Evolutionary conservation across 2,797 vertebrate species (phyloP), one percentile per base, ranked within the genome.

Genomic region (Simalia tracyae): DNA sequence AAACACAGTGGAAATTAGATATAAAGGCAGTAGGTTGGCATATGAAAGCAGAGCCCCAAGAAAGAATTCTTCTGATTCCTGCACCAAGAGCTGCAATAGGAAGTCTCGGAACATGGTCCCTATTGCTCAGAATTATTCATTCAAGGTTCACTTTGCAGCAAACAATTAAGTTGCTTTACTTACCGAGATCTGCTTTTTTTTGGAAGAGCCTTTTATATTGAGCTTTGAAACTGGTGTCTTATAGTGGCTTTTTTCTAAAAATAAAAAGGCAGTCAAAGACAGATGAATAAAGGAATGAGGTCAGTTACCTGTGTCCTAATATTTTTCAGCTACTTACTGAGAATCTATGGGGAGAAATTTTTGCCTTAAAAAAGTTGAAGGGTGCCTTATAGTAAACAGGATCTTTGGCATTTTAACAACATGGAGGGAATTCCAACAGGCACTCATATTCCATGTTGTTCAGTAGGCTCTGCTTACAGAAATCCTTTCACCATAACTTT

Each of bases 181-280:
- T 87, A 95, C 95, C 61, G 5, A n/a, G 3, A 31, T 6, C 26
- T 61, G 12, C 4, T 92, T 89, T 68, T 19, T 93, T 22, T 85
- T 86, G 7, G 46, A 4, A 60, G 61, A 12, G 68, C 84, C 42
- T 81, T 94, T 76, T 24, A 6, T 4, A 5, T 0, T 59, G 7
- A 60, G 46, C 9, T 54, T 68, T 57, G 81, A 89, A 63, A 90
- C 88, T 1, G 36, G 14, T 56, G 19, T 6, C 87, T 42, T 88
- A n/a, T 0, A 28, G 54, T 0, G 0, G 28, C 8, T 63, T 60
- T 93, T 93, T 36, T 90, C 95, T 95, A 10, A 24, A 87, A 63
- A n/a, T 7, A 61, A 10, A 3, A 59, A 24, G 19, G 66, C 19
- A 89, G 50, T 5, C 14, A 72, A 72, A 88, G 11, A 56, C 42